Conservation (phyloP, 2,888 invertebrate species). For the Lasioglossum zephyrum region DNA sequence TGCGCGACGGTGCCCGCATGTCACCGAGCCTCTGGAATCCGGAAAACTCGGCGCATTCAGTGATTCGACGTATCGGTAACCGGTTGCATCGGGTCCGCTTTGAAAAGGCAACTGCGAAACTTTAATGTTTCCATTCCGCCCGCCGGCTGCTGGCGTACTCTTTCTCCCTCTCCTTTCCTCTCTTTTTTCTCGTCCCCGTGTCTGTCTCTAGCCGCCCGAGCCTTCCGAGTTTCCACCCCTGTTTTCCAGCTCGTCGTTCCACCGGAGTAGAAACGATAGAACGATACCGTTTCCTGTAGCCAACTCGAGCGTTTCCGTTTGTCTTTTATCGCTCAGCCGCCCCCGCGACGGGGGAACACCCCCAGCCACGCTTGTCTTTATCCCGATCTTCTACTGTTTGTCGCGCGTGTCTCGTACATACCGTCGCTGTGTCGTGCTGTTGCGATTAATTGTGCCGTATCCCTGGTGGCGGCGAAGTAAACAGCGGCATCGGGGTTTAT, state of each 20-base stretch:
- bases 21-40: not conserved
- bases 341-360: not conserved
- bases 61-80: constrained; percentile 52
- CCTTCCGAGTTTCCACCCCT: constrained; percentile 37
- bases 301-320: constrained; percentile 14
- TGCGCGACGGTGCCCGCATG: not conserved
- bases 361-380: not conserved
- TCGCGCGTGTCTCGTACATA: not conserved
- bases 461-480: not conserved
- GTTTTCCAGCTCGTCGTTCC: constrained; percentile 52
- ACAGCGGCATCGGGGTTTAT: not conserved
- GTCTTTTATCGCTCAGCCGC: constrained; percentile 11
- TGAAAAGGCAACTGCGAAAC: constrained; percentile 44
- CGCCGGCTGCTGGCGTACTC: not conserved
- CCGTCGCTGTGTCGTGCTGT: not conserved
- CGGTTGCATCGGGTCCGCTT: constrained; percentile 31
- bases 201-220: not conserved
- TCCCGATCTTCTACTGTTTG: not conserved
- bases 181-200: not conserved
- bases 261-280: constrained; percentile 54
- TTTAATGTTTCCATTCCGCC: constrained; percentile 59
- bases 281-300: constrained; percentile 42
- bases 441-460: not conserved
- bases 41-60: not conserved
- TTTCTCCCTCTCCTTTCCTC: constrained; percentile 12